Evolutionary conservation across 2,113 vertebrate species (phyloP).

Genomic region (Mionectes macconnelli): DNA sequence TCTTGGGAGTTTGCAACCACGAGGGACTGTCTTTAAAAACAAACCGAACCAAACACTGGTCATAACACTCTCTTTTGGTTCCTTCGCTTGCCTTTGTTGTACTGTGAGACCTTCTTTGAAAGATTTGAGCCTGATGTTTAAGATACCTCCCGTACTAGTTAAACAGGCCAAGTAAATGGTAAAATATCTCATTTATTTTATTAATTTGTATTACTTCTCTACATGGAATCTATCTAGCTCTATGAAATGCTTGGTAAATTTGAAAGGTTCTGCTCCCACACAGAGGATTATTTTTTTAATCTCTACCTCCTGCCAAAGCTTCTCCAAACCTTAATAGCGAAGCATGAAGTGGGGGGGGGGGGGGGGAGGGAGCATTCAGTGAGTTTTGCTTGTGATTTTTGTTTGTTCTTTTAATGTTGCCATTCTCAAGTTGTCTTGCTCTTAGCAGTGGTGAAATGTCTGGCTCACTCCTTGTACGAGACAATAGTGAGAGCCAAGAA

Average conservation of each 20-base stretch:
- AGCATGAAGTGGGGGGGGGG: background rate
- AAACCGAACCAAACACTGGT: background rate
- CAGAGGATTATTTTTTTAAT: background rate
- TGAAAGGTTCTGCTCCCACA: background rate
- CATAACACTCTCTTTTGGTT: background rate
- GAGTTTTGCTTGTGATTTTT: background rate
- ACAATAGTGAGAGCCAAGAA: background rate
- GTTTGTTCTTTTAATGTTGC: background rate
- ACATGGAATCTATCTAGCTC: background rate
- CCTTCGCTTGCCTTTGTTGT: background rate
- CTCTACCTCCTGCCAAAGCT: constrained; percentile 10
- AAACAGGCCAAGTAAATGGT: background rate
- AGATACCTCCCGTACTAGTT: background rate
- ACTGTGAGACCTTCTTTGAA: background rate
- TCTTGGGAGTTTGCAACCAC: background rate
- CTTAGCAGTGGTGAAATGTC: background rate
- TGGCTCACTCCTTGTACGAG: background rate
- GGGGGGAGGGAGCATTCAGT: background rate
- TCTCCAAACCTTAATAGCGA: background rate
- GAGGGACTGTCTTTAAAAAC: background rate
- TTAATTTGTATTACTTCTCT: background rate
- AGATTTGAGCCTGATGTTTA: background rate
- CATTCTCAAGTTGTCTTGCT: background rate
- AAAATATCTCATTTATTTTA: background rate
- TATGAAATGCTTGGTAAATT: background rate